These are phyloP conservation scores for Eriosoma lanigerum DNA, from an alignment of 1,140 invertebrate genomes.

Conservation along the genomic window DNA sequence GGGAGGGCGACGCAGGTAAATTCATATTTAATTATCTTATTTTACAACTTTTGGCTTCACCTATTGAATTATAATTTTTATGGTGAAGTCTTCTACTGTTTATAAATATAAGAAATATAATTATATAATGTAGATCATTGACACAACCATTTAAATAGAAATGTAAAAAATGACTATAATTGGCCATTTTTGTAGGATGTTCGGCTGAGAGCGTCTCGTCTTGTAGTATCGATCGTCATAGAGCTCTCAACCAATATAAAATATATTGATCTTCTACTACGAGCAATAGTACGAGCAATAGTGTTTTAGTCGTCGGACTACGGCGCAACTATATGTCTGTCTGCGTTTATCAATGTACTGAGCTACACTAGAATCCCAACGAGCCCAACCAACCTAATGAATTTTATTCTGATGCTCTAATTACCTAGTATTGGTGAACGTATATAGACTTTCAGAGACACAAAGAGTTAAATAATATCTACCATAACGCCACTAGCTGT, in stretches of 20 bases:
- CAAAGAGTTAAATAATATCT: conserved; percentile 44
- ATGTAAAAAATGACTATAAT: conserved; percentile 59
- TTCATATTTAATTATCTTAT: conserved; percentile 52
- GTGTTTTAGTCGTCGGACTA: conserved; percentile 40
- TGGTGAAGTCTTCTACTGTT: conserved; percentile 38
- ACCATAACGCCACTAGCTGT: conserved; percentile 42
- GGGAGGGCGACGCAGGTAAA: conserved; percentile 58
- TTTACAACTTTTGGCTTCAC: conserved; percentile 60
- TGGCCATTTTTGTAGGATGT: conserved; percentile 64
- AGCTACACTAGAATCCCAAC: conserved; percentile 47
- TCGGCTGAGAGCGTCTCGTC: conserved; percentile 58
- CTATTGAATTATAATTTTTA: conserved; percentile 52
- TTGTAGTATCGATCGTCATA: conserved; percentile 58
- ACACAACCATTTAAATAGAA: conserved; percentile 34
- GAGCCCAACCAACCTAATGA: conserved; percentile 37
- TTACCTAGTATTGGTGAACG: conserved; percentile 49
- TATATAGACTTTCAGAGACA: conserved; percentile 39
- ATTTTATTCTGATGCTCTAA: conserved; percentile 50
- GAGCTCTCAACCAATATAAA: conserved; percentile 53
- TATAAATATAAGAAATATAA: not conserved
- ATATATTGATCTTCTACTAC: conserved; percentile 53
- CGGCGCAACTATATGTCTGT: conserved; percentile 28
- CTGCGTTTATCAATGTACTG: conserved; percentile 41
- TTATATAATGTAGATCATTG: conserved; percentile 44
- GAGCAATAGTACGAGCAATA: conserved; percentile 40